These are phyloP conservation scores for Sarcoramphus papa DNA, from an alignment of 2,797 vertebrate genomes.

Conservation along the genomic window DNA sequence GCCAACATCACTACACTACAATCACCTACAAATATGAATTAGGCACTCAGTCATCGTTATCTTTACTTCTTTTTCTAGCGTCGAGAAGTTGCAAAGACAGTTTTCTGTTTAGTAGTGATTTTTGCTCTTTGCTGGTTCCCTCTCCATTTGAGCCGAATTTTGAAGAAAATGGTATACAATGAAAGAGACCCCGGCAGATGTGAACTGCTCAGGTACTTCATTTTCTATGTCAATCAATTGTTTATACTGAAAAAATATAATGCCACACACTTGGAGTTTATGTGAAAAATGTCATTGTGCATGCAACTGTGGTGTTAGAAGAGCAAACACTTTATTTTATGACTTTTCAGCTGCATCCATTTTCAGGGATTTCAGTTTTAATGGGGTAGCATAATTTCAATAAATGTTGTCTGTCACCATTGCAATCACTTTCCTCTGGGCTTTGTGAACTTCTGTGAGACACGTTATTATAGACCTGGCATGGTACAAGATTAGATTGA, in stretches of 20 bases:
- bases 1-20: not conserved
- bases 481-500: not conserved
- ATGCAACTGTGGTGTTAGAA: not conserved
- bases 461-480: not conserved
- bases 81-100: constrained; percentile 97
- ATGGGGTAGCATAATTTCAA: not conserved
- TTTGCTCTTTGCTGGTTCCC: constrained; percentile 99
- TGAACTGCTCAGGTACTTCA: constrained; percentile 82
- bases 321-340: not conserved
- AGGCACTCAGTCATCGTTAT: not conserved
- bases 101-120: constrained; percentile 96
- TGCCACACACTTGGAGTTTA: not conserved
- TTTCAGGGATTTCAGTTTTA: not conserved
- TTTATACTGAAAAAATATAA: not conserved
- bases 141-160: constrained; percentile 89
- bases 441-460: not conserved
- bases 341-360: not conserved
- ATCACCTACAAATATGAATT: not conserved
- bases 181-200: constrained; percentile 79
- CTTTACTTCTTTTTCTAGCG: constrained; percentile 75
- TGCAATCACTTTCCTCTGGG: not conserved
- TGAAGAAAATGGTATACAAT: constrained; percentile 84
- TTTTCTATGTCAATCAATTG: not conserved
- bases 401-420: not conserved
- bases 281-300: not conserved